These are phyloP conservation scores for Eupithecia tripunctaria DNA, from an alignment of 2,888 invertebrate genomes.

Conservation along the genomic window DNA sequence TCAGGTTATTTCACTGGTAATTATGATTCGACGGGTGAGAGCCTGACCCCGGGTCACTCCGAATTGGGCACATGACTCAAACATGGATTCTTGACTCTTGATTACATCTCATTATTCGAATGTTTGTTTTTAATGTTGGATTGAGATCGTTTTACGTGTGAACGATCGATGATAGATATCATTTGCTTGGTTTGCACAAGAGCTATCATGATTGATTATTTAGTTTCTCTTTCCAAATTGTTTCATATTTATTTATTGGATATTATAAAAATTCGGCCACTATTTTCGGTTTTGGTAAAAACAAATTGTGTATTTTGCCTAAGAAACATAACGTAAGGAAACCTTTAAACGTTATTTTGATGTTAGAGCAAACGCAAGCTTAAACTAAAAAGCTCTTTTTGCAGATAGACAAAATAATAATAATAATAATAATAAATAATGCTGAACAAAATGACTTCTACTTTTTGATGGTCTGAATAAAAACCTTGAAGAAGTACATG, in stretches of 20 bases:
- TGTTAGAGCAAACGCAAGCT: not conserved
- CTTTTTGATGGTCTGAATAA: not conserved
- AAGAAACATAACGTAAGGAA: not conserved
- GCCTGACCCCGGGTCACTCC: slow-evolving; percentile 76
- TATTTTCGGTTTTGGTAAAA: too few relatives aligned
- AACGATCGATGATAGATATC: slow-evolving; percentile 38
- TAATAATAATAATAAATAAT: too few relatives aligned
- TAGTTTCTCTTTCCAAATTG: not conserved
- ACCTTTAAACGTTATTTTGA: too few relatives aligned
- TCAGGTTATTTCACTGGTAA: slow-evolving; percentile 84
- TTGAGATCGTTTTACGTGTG: slow-evolving; percentile 51
- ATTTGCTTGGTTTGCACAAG: not conserved
- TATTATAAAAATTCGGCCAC: too few relatives aligned
- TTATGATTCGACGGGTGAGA: slow-evolving; percentile 80
- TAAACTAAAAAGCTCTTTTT: not conserved
- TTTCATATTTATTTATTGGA: too few relatives aligned
- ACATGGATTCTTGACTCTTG: slow-evolving; percentile 61
- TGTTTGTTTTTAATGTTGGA: slow-evolving; percentile 59
- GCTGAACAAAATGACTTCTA: too few relatives aligned
- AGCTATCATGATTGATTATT: not conserved
- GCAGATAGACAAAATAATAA: not conserved
- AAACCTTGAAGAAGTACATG: not conserved
- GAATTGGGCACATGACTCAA: slow-evolving; percentile 72
- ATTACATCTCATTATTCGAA: slow-evolving; percentile 68
- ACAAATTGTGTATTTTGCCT: not conserved